phyloP scores from a whole-genome alignment of 2,113 vertebrate genomes.

The Tringa solitaria region DNA sequence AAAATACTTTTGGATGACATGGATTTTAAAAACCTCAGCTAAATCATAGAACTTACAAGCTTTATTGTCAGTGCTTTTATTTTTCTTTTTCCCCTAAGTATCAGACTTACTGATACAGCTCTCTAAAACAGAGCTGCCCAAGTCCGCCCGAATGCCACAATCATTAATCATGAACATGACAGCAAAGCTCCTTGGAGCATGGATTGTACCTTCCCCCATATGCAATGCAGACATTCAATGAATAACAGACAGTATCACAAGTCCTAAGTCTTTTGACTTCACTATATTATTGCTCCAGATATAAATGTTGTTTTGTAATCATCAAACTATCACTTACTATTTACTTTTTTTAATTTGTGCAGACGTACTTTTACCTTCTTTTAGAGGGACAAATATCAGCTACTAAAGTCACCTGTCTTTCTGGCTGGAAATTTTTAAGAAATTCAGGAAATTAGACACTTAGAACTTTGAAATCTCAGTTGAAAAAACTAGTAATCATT shows the following conservation, averaged over 20 bases:
- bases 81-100: not conserved
- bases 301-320: not conserved
- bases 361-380: not conserved
- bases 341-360: not conserved
- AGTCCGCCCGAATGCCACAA: not conserved
- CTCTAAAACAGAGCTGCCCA: not conserved
- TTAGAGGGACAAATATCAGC: not conserved
- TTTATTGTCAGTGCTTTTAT: not conserved
- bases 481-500: not conserved
- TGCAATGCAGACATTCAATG: not conserved
- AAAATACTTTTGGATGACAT: not conserved
- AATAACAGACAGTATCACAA: not conserved
- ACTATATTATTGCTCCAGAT: not conserved
- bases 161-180: not conserved
- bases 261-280: not conserved
- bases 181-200: not conserved
- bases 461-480: not conserved
- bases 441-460: not conserved
- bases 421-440: not conserved
- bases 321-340: not conserved
- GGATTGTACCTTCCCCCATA: not conserved
- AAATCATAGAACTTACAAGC: not conserved
- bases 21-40: not conserved
- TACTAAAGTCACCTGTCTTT: not conserved
- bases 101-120: not conserved